These are phyloP conservation scores for Zaprionus ornatus DNA, from an alignment of 1,140 invertebrate genomes.

Conservation along the genomic window DNA sequence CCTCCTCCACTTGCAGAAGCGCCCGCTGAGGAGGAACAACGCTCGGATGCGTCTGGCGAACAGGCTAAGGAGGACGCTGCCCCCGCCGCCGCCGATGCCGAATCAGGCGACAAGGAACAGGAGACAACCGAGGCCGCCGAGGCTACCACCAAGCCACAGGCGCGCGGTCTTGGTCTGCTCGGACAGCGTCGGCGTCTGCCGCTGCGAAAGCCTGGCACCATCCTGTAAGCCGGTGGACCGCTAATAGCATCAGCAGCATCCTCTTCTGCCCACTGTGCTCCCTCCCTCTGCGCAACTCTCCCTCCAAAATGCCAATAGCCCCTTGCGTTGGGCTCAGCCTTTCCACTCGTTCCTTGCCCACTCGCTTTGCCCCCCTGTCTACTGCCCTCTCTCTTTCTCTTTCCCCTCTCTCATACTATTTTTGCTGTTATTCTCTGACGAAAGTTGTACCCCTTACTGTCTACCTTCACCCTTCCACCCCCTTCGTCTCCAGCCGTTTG, in stretches of 20 bases:
- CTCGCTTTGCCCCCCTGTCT: neutral
- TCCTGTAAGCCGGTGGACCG: constrained; percentile 63
- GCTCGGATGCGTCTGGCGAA: constrained; percentile 58
- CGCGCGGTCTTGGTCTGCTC: constrained; percentile 86
- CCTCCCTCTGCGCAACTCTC: neutral
- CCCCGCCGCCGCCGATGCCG: constrained; percentile 43
- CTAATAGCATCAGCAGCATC: constrained; percentile 28
- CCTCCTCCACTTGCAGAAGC: constrained; percentile 42
- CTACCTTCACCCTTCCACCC: neutral
- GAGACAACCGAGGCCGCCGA: constrained; percentile 84
- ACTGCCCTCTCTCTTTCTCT: neutral
- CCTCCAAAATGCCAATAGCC: constrained; percentile 1
- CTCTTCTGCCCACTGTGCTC: neutral
- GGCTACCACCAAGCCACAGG: constrained; percentile 84
- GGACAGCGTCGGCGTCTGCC: constrained; percentile 86
- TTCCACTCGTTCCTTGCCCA: neutral
- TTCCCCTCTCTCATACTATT: neutral
- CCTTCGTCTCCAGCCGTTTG: constrained; percentile 1
- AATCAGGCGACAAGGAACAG: constrained; percentile 62
- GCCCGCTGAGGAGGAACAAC: constrained; percentile 80
- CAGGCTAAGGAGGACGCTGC: constrained; percentile 60
- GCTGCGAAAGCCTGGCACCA: constrained; percentile 85
- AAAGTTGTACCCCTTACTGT: neutral
- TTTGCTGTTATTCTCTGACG: neutral
- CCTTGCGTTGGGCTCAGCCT: neutral